phyloP scores from a whole-genome alignment of 2,113 vertebrate genomes.

The Ptilorrhoa leucosticta region DNA sequence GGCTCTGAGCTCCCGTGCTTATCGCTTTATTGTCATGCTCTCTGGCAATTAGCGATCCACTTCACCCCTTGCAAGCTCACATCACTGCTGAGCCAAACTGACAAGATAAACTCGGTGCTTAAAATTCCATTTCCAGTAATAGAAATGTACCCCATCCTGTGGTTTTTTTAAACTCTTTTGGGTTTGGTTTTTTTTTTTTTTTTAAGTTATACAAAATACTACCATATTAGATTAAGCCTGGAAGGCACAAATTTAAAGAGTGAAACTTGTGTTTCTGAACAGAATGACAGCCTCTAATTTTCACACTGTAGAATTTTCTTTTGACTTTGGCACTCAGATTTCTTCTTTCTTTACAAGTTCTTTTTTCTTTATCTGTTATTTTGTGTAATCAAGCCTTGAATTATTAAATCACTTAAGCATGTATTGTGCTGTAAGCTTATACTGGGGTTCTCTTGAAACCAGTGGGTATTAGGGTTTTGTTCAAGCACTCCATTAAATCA shows the following conservation, averaged over 20 bases:
- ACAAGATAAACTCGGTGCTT: conserved; percentile 36
- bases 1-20: background rate
- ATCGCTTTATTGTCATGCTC: background rate
- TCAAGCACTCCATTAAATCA: background rate
- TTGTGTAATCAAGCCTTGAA: background rate
- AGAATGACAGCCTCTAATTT: background rate
- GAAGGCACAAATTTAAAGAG: background rate
- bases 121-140: conserved; percentile 52
- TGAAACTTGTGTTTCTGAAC: background rate
- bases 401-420: background rate
- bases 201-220: background rate
- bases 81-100: conserved; percentile 4
- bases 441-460: background rate
- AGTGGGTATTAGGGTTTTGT: background rate
- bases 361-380: background rate
- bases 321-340: background rate
- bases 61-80: background rate
- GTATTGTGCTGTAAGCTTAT: background rate
- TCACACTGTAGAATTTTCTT: background rate
- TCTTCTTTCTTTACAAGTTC: background rate
- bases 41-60: background rate
- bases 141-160: conserved; percentile 8
- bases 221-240: conserved; percentile 2
- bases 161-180: background rate
- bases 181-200: background rate